Evolutionary conservation across 2,797 vertebrate species (phyloP).

Genomic region (Tadarida brasiliensis): DNA sequence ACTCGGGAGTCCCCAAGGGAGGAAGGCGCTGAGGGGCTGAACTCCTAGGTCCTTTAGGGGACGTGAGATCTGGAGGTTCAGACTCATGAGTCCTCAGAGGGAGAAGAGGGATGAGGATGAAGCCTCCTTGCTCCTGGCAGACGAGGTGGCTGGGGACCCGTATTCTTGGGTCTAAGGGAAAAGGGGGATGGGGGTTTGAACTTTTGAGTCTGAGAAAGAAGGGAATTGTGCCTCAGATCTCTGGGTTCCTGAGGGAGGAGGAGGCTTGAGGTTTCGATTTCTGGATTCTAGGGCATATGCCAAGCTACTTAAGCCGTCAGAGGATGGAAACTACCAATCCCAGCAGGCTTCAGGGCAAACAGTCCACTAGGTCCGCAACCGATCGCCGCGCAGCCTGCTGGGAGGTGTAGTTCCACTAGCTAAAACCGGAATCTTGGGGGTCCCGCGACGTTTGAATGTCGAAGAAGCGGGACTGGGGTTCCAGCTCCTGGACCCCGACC

Average conservation of each 20-base stretch:
- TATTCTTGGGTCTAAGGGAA: neutral
- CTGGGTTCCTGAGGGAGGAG: neutral
- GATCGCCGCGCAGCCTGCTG: conserved; percentile 15
- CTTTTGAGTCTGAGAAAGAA: neutral
- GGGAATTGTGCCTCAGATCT: neutral
- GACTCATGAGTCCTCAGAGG: neutral
- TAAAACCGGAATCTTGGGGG: neutral
- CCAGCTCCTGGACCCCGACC: neutral
- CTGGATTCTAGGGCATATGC: neutral
- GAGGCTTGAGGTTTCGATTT: neutral
- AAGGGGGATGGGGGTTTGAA: neutral
- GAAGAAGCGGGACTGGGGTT: neutral
- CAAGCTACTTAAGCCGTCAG: neutral
- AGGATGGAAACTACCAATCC: conserved; percentile 71
- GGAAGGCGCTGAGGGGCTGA: neutral
- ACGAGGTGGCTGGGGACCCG: neutral
- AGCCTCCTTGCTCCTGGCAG: neutral
- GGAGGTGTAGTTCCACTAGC: conserved; percentile 67
- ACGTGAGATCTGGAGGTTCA: neutral
- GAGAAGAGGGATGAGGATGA: neutral
- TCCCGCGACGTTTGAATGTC: neutral
- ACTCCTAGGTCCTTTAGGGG: neutral
- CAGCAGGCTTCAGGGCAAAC: conserved; percentile 26
- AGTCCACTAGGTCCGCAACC: neutral
- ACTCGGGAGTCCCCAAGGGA: neutral